Base-by-base conservation (phyloP, 1,140 invertebrate species). In the Gonioctena quinquepunctata region DNA sequence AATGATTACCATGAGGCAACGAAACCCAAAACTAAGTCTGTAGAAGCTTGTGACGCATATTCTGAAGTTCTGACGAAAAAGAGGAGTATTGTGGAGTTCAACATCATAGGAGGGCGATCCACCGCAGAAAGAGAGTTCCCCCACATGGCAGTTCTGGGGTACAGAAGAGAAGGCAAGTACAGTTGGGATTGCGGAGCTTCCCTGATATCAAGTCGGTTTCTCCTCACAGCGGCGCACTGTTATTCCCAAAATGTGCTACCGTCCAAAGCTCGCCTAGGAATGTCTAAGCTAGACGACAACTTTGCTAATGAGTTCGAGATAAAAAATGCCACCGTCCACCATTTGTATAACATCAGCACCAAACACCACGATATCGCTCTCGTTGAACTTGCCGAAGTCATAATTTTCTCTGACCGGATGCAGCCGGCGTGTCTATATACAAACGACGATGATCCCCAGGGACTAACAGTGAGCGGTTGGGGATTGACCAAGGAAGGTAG, bases 171-270 rank as follows among this genome's bases (percentile, higher is more conserved):
- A 8, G 59, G 63, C 16, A 57, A 25, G 28, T 57, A 69, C 8
- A 48, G 27, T 65, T 78, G 62, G 71, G 68, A 69, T 63, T 82
- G 80, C 56, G 77, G 74, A 2, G 80, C 72, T 28, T 71, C 77
- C 25, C 61, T 82, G 22, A 82, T 82, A 7, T 75, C 75, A n/a
- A 22, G 68, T 3, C 59, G 60, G 49, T 82, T 75, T 60, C 63
- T 82, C n/a, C 57, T 82, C 21, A 80, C 80, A 48, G 80, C 80
- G 0, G 79, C 80, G 1, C 80, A 82, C 66, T 82, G 80, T 67
- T 48, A 80, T 16, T 19, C 76, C 16, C 77, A 66, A 27, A 16
- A 65, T n/a, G 66, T 59, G 33, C 59, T 60, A 16, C 73, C 77
- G 5, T 64, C 66, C 1, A 75, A 61, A 62, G 75, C 71, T 4